phyloP scores from a whole-genome alignment of 2,888 invertebrate genomes.

The Onthophagus sagittarius region DNA sequence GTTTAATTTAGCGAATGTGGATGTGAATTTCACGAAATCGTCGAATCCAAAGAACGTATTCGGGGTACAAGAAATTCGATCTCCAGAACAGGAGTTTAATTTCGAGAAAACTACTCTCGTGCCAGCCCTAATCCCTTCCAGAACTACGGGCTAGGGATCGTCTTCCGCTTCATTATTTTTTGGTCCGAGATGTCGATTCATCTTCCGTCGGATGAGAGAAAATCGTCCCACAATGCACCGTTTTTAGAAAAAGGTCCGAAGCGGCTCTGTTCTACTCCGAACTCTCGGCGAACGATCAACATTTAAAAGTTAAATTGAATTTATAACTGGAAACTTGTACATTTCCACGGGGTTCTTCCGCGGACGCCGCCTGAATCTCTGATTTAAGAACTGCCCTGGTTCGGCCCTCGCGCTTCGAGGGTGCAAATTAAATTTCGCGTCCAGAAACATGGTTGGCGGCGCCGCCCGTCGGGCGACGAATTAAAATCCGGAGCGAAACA shows the following conservation, averaged over 20 bases:
- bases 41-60: neutral
- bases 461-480: constrained; percentile 2
- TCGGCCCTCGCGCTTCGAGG: neutral
- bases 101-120: neutral
- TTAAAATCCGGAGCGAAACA: constrained; percentile 8
- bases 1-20: neutral
- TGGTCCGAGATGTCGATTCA: neutral
- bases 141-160: neutral
- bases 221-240: constrained; percentile 5
- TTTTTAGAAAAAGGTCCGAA: neutral
- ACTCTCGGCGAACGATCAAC: neutral
- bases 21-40: neutral
- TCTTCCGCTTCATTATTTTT: neutral
- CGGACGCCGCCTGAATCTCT: constrained; percentile 8
- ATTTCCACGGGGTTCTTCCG: constrained; percentile 6
- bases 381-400: constrained; percentile 7
- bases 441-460: constrained; percentile 6
- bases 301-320: constrained; percentile 14
- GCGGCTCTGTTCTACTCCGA: neutral
- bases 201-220: neutral
- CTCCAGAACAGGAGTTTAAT: neutral
- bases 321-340: constrained; percentile 14
- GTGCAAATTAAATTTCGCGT: constrained; percentile 11
- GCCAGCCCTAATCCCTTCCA: neutral
- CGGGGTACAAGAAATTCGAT: neutral